phyloP scores from a whole-genome alignment of 2,888 invertebrate species.

The Lomographa bimaculata region DNA sequence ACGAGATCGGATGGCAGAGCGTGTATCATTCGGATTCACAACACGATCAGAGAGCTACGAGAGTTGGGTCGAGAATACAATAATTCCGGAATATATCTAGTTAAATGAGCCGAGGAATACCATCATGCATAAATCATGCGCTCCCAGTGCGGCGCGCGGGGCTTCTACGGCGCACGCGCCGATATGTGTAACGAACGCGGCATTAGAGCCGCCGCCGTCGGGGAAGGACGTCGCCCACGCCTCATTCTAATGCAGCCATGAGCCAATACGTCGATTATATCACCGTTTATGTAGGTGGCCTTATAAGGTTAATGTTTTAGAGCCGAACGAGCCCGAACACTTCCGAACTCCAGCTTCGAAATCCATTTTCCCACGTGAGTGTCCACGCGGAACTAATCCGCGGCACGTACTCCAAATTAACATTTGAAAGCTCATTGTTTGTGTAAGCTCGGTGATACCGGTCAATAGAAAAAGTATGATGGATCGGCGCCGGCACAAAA shows the following conservation, averaged over 20 bases:
- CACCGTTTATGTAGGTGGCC: conserved; percentile 80
- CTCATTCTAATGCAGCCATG: conserved; percentile 55
- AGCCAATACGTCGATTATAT: conserved; percentile 74
- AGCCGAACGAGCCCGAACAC: conserved; percentile 34
- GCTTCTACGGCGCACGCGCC: conserved; percentile 58
- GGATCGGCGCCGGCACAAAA: conserved; percentile 69
- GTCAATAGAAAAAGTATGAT: conserved; percentile 79
- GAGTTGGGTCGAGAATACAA: conserved; percentile 63
- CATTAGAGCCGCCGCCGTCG: conserved; percentile 55
- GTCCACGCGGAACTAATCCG: conserved; percentile 69
- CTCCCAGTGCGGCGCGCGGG: conserved; percentile 43
- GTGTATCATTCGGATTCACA: conserved; percentile 54
- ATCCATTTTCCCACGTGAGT: conserved; percentile 72
- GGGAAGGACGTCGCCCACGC: conserved; percentile 77
- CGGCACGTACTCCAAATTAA: conserved; percentile 75
- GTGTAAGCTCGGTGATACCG: conserved; percentile 70
- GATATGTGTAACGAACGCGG: conserved; percentile 50
- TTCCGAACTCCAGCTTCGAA: conserved; percentile 23
- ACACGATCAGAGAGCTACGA: conserved; percentile 58
- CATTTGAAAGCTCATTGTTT: conserved; percentile 80
- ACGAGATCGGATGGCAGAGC: conserved; percentile 34
- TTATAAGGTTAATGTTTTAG: conserved; percentile 80
- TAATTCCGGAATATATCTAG: conserved; percentile 75
- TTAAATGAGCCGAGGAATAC: conserved; percentile 69
- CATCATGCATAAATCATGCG: conserved; percentile 76